Percentiles rank a stretch among this genome's conserved stretches.
These are phyloP conservation scores for Episyrphus balteatus DNA, from an alignment of 1,140 invertebrate species.

Conservation along the genomic window DNA sequence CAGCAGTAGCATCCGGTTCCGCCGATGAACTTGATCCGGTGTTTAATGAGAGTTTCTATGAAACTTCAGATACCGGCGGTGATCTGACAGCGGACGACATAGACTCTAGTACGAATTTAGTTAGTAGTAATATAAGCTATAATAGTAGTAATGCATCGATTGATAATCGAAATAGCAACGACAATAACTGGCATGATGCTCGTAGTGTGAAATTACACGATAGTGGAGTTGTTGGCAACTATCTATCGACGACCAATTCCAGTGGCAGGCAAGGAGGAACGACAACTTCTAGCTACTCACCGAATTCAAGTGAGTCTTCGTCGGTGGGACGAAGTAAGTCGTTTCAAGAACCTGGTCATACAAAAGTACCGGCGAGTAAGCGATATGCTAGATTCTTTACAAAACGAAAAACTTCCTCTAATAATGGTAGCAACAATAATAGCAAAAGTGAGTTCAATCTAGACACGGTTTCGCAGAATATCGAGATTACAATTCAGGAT, in stretches of 20 bases:
- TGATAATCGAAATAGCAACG: constrained; percentile 12
- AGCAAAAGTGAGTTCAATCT: constrained; percentile 28
- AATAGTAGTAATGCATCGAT: constrained; percentile 34
- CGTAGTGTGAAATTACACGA: neutral
- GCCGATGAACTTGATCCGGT: constrained; percentile 23
- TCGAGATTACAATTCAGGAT: constrained; percentile 35
- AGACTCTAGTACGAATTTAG: constrained; percentile 31
- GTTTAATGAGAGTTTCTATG: constrained; percentile 29
- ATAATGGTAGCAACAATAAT: neutral
- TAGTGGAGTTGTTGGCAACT: too few species aligned
- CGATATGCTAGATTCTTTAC: constrained; percentile 28
- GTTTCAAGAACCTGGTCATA: constrained; percentile 27
- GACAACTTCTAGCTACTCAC: constrained; percentile 10
- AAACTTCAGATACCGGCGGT: constrained; percentile 31
- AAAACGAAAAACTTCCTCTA: constrained; percentile 11
- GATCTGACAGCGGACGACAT: constrained; percentile 31
- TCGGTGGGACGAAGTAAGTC: constrained; percentile 33
- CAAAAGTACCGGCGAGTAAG: constrained; percentile 13
- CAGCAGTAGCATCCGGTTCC: neutral
- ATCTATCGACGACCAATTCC: constrained; percentile 16
- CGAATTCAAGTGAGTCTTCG: constrained; percentile 10
- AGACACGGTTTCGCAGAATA: constrained; percentile 29
- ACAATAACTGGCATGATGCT: constrained; percentile 4
- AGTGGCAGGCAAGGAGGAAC: constrained; percentile 30
- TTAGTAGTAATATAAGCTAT: constrained; percentile 36